phyloP scores from a whole-genome alignment of 2,797 vertebrate genomes.

The Poeciliopsis paucimaculata region DNA sequence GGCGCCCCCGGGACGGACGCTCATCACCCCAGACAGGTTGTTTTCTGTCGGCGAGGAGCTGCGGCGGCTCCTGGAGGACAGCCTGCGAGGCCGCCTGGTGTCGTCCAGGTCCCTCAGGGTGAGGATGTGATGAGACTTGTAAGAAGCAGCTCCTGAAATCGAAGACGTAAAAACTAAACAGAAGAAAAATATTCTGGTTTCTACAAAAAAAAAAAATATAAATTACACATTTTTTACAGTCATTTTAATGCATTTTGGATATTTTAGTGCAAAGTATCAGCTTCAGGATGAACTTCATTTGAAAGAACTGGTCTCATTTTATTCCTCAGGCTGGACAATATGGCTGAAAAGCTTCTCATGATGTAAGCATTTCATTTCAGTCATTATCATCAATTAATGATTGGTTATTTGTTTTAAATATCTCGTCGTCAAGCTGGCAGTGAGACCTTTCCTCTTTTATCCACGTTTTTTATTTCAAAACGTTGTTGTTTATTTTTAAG shows the following conservation, averaged over 20 bases:
- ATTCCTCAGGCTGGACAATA: no score
- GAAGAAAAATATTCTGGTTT: neutral
- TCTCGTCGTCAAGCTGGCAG: no score
- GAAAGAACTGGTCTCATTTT: no score
- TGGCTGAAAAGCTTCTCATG: no score
- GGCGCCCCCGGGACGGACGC: conserved; percentile 65
- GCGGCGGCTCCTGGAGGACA: conserved; percentile 77
- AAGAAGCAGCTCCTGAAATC: conserved; percentile 65
- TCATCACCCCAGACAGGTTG: conserved; percentile 57
- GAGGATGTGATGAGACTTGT: conserved; percentile 87
- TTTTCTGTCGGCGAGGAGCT: conserved; percentile 79
- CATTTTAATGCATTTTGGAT: neutral
- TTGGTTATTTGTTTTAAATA: no score
- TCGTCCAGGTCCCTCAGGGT: conserved; percentile 89
- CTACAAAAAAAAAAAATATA: neutral
- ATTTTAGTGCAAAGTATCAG: neutral
- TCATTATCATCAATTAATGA: no score
- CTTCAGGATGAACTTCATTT: no score
- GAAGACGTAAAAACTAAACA: neutral
- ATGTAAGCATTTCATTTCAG: no score
- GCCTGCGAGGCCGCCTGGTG: conserved; percentile 84
- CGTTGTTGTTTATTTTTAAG: no score
- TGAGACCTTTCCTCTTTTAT: no score
- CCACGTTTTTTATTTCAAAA: no score
- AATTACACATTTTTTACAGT: neutral